phyloP scores from a whole-genome alignment of 2,888 invertebrate genomes.

The Acleris sparsana region DNA sequence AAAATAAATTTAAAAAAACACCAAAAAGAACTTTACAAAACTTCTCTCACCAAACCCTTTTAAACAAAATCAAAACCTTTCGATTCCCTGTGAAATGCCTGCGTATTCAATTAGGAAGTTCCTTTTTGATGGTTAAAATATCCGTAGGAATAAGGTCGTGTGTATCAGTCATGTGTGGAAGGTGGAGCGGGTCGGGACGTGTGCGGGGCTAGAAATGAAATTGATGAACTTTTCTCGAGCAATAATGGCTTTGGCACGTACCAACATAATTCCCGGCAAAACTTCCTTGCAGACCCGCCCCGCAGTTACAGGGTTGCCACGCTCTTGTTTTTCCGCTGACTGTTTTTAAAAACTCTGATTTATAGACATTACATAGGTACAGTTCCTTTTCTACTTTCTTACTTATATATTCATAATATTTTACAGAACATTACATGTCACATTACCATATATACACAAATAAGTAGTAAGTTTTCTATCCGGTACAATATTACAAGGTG shows the following conservation, averaged over 20 bases:
- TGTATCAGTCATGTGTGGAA: slow-evolving; percentile 41
- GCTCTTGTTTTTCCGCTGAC: not conserved
- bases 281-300: slow-evolving; percentile 74
- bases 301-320: slow-evolving; percentile 62
- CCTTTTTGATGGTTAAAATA: slow-evolving; percentile 29
- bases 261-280: slow-evolving; percentile 82
- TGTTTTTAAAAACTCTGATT: slow-evolving; percentile 24
- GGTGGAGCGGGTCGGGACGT: slow-evolving; percentile 42
- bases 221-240: slow-evolving; percentile 84
- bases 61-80: slow-evolving; percentile 21
- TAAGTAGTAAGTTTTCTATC: too few species aligned
- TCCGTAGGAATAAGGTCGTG: slow-evolving; percentile 24
- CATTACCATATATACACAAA: too few species aligned
- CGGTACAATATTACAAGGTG: too few species aligned
- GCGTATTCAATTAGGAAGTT: slow-evolving; percentile 23
- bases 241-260: slow-evolving; percentile 85
- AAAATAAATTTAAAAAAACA: too few species aligned
- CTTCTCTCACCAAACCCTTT: not conserved
- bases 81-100: slow-evolving; percentile 15
- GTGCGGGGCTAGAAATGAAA: slow-evolving; percentile 74
- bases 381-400: too few species aligned
- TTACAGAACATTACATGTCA: too few species aligned
- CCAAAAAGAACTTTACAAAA: too few species aligned
- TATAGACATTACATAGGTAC: too few species aligned
- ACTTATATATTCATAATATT: too few species aligned